phyloP scores from a whole-genome alignment of 2,113 vertebrate species.

The Cettia cetti region DNA sequence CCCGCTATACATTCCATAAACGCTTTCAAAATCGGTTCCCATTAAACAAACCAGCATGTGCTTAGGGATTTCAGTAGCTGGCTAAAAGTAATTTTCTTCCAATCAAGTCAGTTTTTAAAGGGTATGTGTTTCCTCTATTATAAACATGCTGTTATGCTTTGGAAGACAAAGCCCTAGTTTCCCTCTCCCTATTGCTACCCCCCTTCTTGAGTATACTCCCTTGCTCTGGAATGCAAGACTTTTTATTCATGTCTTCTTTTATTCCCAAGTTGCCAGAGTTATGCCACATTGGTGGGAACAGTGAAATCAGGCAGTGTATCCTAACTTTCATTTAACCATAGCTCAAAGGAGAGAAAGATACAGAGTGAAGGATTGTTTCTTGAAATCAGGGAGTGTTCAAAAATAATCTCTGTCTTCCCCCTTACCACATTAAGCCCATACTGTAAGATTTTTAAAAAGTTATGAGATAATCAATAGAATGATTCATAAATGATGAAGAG shows the following conservation, averaged over 20 bases:
- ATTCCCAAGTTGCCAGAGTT: slow-evolving; percentile 23
- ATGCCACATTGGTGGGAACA: slow-evolving; percentile 5
- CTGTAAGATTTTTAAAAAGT: neutral
- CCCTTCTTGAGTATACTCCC: neutral
- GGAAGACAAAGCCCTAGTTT: slow-evolving; percentile 29
- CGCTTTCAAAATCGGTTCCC: slow-evolving; percentile 62
- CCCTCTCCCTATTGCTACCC: neutral
- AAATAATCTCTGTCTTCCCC: neutral
- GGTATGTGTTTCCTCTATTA: slow-evolving; percentile 40
- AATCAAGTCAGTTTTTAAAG: slow-evolving; percentile 57
- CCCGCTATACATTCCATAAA: slow-evolving; percentile 66
- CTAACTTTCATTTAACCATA: neutral
- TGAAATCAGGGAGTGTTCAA: neutral
- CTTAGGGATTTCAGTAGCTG: slow-evolving; percentile 59
- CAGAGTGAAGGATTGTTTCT: neutral
- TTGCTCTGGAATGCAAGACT: slow-evolving; percentile 41
- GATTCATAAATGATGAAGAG: neutral
- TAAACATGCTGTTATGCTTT: slow-evolving; percentile 21
- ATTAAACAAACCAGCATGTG: slow-evolving; percentile 63
- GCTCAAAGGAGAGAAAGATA: neutral
- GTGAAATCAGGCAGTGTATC: neutral
- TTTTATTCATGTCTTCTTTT: slow-evolving; percentile 47
- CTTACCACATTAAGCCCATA: neutral
- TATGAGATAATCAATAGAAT: neutral
- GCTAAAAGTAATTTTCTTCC: slow-evolving; percentile 58